Conservation (phyloP, 2,888 invertebrate species). For the Ectemnius cavifrons region DNA sequence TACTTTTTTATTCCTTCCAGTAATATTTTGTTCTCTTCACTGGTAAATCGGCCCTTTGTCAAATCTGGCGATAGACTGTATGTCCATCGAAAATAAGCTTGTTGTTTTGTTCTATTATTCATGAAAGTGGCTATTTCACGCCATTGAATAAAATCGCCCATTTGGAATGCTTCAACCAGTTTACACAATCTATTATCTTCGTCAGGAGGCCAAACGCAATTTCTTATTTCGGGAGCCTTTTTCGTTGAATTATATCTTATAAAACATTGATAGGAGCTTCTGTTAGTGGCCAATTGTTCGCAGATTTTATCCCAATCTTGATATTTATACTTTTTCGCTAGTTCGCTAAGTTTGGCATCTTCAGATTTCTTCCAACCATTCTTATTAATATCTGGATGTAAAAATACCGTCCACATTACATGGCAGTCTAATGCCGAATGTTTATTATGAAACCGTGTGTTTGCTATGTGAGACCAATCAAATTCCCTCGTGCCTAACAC, state of each 20-base stretch:
- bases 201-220: constrained; percentile 81
- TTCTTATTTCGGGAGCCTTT: constrained; percentile 67
- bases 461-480: constrained; percentile 82
- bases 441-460: constrained; percentile 78
- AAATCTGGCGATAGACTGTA: constrained; percentile 78
- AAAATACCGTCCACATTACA: constrained; percentile 85
- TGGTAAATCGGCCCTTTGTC: constrained; percentile 83
- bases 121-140: constrained; percentile 83
- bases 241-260: constrained; percentile 82
- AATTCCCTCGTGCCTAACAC: constrained; percentile 74
- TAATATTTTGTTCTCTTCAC: constrained; percentile 84
- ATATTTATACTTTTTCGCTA: constrained; percentile 76
- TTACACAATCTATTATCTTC: constrained; percentile 85
- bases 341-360: constrained; percentile 75
- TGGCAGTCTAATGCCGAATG: constrained; percentile 83
- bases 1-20: constrained; percentile 82
- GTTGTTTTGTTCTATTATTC: constrained; percentile 82
- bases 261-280: constrained; percentile 86
- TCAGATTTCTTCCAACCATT: constrained; percentile 79
- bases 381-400: constrained; percentile 85
- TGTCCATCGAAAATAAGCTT: constrained; percentile 81
- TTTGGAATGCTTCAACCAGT: constrained; percentile 82
- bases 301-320: constrained; percentile 86
- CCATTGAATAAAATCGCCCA: constrained; percentile 87
- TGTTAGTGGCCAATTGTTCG: constrained; percentile 79